Conservation (phyloP, 2,113 vertebrate genomes). For the Brienomyrus longianalis region DNA sequence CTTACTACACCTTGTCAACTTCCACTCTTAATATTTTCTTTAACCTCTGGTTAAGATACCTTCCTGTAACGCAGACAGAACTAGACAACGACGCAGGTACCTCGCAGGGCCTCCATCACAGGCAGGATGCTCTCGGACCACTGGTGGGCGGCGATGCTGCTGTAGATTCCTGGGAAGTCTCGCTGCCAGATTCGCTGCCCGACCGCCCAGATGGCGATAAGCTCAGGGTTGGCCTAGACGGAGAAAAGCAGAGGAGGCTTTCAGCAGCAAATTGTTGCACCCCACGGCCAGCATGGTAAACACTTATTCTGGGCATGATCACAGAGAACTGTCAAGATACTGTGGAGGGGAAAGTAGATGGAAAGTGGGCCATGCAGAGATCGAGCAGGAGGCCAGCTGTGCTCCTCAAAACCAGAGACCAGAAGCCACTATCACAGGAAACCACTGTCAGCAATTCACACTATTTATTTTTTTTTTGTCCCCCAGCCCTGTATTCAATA, state of each 20-base stretch:
- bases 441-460: background rate
- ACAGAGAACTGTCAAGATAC: background rate
- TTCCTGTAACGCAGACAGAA: background rate
- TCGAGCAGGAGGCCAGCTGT: background rate
- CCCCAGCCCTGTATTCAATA: background rate
- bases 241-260: background rate
- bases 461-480: too few relatives aligned
- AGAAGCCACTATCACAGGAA: background rate
- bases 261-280: background rate
- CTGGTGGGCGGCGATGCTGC: conserved; percentile 73
- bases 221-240: conserved; percentile 79
- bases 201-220: conserved; percentile 84
- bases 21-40: background rate
- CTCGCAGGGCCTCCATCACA: conserved; percentile 90
- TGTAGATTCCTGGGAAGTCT: conserved; percentile 91
- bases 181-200: conserved; percentile 94
- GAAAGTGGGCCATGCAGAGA: background rate
- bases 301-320: background rate
- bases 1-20: background rate
- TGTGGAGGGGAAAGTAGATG: background rate
- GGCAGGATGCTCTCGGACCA: conserved; percentile 90
- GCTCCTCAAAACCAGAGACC: background rate
- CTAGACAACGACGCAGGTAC: conserved; percentile 49
- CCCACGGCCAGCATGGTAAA: background rate
- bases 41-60: background rate